Evolutionary conservation across 2,888 invertebrate species (phyloP), one percentile per base, ranked within the genome.

Genomic region (Parelbella ahira): DNA sequence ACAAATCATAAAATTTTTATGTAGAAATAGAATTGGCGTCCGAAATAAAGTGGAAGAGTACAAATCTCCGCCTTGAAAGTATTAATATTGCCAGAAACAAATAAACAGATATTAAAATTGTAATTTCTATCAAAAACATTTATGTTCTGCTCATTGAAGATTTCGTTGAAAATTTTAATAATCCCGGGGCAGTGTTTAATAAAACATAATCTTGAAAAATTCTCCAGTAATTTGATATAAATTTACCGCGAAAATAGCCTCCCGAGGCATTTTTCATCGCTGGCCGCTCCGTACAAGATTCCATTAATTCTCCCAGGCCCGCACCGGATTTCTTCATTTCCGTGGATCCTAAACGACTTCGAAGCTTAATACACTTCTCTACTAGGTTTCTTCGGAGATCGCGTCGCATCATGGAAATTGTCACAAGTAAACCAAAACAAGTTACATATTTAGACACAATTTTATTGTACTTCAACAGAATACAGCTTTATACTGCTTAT

Each of bases 271-370:
- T 60, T 60, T 58, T 61, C 58, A 55, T 52, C 55, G 41, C 28
- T 32, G 45, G 43, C 47, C 38, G 49, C 36, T 51, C 56, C 52
- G 58, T 59, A 61, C 58, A 58, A 63, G 66, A 73, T 75, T 71
- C 72, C 68, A 75, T 77, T 75, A 73, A 63, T 58, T 58, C 57
- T 50, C 51, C 56, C 54, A 51, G 50, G 54, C 62, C 48, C 48
- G 47, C 61, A 58, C 72, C 74, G 78, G 78, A 78, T 72, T 65
- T 66, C 64, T 75, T 77, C 73, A 79, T 78, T 78, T 79, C 77
- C 78, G 77, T 53, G 58, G 58, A 60, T 57, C 60, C 59, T 53
- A 47, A 55, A 50, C 53, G 50, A 27, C 45, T 42, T 34, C 39
- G 36, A 6, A 30, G 43, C 41, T 47, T 55, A 49, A 49, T 49